Conservation (phyloP, 2,797 vertebrate genomes). For the Novumbra hubbsi region DNA sequence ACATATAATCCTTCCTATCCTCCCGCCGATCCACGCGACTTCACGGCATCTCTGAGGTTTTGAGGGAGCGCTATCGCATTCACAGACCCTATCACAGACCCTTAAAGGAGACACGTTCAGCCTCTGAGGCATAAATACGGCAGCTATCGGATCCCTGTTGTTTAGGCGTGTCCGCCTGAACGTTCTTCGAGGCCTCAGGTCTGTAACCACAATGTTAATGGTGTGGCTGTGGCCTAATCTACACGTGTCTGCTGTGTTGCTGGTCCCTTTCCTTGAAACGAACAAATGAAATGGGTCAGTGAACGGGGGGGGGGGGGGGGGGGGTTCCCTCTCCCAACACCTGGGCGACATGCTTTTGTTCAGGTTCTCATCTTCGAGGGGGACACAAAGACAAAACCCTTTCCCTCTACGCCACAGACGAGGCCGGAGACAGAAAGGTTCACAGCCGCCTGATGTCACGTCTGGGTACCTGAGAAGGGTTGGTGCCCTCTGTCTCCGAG, state of each 20-base stretch:
- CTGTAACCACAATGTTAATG: background rate
- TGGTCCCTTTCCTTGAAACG: background rate
- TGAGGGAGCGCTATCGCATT: background rate
- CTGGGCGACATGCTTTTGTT: background rate
- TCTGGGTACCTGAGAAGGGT: background rate
- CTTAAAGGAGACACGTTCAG: slow-evolving; percentile 4
- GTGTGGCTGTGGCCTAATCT: background rate
- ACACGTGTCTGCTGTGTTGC: background rate
- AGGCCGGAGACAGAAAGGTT: background rate
- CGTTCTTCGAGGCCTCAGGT: background rate
- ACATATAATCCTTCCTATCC: too few relatives aligned
- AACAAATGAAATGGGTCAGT: background rate
- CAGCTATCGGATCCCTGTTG: background rate
- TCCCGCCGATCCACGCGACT: background rate
- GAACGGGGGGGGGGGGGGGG: background rate
- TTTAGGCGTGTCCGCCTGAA: background rate
- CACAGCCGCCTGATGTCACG: background rate
- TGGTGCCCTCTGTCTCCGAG: background rate
- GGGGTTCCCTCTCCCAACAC: background rate
- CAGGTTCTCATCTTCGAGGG: background rate
- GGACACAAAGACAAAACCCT: background rate
- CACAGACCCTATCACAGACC: slow-evolving; percentile 11
- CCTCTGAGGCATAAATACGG: background rate
- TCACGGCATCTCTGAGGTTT: background rate
- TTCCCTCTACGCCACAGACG: background rate